Evolutionary conservation across 2,113 vertebrate species (phyloP), one percentile per base, ranked within the genome.

Genomic region (Cyrtonyx montezumae): DNA sequence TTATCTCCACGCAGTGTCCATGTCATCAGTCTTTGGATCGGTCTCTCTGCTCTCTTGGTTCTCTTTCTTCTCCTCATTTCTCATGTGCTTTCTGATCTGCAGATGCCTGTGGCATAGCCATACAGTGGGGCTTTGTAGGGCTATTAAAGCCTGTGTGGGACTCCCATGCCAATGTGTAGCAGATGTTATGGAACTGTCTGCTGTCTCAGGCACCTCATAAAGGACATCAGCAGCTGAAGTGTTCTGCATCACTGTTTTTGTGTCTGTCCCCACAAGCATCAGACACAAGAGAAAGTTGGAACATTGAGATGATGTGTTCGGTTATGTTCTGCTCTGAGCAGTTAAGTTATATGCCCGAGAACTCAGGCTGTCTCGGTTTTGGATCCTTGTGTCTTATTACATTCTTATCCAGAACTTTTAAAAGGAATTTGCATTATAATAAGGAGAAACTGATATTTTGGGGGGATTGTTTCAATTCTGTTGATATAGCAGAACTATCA

Each of bases 291-390:
- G 48, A 3, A 59, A 8, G 46, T 34, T 55, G 36, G 32, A 46
- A 65, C 36, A 16, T 7, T 37, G 37, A 37, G 37, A 37, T 37
- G 37, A 37, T 37, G 37, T 37, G 40, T 49, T 69, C 0, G 9
- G 40, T 13, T 63, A 13, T 0, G 0, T 32, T 13, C 20, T 46
- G 46, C 34, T 62, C 23, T 63, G 55, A 74, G 20, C 80, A 61
- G 19, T 84, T 55, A 42, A 84, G 6, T 19, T 43, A 22, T 77
- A 62, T 42, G 2, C 28, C 62, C 22, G 36, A 62, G 45, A 75
- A 46, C 22, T 84, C 13, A 13, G 48, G 5, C 21, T 69, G 45
- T 43, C n/a, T 48, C 1, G 36, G 10, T 19, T 77, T 67, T 74
- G n/a, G 48, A 69, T 82, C 68, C 71, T 73, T 43, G 6, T 32